Percentiles rank a stretch among this genome's conserved stretches.
phyloP scores from a whole-genome alignment of 2,797 vertebrate species.

The Artibeus lituratus region DNA sequence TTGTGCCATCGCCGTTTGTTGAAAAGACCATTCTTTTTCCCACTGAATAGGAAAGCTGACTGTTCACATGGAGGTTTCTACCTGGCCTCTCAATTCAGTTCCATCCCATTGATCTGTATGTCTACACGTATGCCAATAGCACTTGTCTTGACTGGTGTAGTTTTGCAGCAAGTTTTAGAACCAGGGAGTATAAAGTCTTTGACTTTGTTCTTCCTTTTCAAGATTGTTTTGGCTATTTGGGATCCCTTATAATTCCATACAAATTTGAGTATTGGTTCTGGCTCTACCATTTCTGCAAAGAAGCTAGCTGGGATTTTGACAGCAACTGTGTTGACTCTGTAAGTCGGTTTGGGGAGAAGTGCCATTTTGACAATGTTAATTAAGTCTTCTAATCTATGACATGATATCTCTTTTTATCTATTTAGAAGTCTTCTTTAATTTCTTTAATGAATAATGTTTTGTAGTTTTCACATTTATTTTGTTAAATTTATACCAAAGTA shows the following conservation, averaged over 20 bases:
- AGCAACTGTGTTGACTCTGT: background rate
- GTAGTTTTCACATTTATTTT: background rate
- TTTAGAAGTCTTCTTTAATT: background rate
- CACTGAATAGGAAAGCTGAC: background rate
- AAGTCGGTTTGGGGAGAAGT: background rate
- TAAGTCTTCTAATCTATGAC: background rate
- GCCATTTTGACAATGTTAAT: background rate
- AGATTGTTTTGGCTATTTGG: background rate
- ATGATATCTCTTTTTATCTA: background rate
- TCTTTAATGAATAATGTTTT: conserved; percentile 20
- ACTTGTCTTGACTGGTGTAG: background rate
- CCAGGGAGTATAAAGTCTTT: background rate
- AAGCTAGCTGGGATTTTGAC: background rate
- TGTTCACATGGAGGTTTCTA: background rate
- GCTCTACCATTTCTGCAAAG: background rate
- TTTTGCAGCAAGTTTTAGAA: background rate
- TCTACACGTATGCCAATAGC: background rate
- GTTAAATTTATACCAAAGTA: background rate
- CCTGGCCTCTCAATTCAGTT: background rate
- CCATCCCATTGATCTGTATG: background rate
- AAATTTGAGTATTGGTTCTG: background rate
- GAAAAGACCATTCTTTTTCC: background rate
- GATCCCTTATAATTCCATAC: background rate
- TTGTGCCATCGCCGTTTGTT: background rate
- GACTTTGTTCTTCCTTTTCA: background rate